phyloP scores from a whole-genome alignment of 2,113 vertebrate genomes.

The Chloropsis cyanopogon region DNA sequence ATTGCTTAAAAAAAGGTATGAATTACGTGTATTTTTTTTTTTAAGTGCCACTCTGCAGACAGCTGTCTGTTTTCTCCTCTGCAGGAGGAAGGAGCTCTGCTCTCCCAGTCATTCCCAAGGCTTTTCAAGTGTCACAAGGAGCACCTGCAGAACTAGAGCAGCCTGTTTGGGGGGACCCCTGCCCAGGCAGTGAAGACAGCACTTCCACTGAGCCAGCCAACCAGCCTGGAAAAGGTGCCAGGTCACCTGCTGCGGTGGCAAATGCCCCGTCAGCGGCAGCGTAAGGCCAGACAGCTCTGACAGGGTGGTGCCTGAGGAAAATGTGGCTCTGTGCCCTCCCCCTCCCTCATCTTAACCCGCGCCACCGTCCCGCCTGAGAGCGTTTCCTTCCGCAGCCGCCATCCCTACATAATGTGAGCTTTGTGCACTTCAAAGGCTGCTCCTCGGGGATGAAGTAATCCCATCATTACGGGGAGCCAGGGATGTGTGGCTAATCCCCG shows the following conservation, averaged over 20 bases:
- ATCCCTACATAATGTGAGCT: not conserved
- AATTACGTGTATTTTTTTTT: not conserved
- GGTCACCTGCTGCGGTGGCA: not conserved
- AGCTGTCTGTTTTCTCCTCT: not conserved
- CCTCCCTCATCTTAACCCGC: not conserved
- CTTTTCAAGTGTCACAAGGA: not conserved
- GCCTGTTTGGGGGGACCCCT: not conserved
- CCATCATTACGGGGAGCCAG: not conserved
- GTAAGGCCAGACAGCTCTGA: not conserved
- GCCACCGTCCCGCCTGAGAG: accelerated
- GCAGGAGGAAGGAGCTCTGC: not conserved
- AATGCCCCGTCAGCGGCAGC: not conserved
- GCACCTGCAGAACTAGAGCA: not conserved
- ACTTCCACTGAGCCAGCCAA: not conserved
- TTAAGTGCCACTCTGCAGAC: not conserved
- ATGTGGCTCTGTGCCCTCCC: not conserved
- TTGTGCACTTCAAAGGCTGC: constrained; percentile 18
- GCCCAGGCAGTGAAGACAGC: not conserved
- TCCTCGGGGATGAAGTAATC: not conserved
- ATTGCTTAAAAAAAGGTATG: not conserved
- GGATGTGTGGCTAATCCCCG: not conserved
- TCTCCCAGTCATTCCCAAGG: not conserved
- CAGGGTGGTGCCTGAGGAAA: not conserved
- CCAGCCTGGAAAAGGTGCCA: not conserved
- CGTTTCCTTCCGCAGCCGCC: not conserved